Percentiles rank a stretch among this genome's conserved stretches.
Conservation (phyloP, 2,888 invertebrate genomes). For the Amitus sp. region DNA sequence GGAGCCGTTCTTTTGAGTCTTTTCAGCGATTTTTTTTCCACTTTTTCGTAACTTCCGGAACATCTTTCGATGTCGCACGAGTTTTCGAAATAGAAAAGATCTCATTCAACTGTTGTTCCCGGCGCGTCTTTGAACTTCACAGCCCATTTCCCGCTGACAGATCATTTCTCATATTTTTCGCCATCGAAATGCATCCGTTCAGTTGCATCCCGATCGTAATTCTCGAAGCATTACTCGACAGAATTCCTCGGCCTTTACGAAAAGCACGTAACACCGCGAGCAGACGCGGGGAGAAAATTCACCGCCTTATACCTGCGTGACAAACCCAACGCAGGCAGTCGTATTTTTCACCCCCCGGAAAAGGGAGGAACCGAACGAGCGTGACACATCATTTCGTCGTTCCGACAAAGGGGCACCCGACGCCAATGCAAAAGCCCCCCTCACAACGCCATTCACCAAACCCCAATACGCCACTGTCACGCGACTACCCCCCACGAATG, state of each 20-base stretch:
- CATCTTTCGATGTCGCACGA: neutral
- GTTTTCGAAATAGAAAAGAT: conserved; percentile 24
- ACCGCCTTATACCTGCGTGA: conserved; percentile 39
- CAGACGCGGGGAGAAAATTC: neutral
- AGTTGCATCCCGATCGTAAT: conserved; percentile 48
- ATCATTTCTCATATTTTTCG: conserved; percentile 69
- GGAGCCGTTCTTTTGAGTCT: too few relatives aligned
- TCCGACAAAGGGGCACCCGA: conserved; percentile 36
- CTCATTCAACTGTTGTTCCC: conserved; percentile 44
- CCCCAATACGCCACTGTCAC: too few relatives aligned
- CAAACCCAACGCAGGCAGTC: conserved; percentile 44
- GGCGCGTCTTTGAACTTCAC: conserved; percentile 48
- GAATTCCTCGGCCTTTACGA: conserved; percentile 41
- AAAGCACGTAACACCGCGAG: conserved; percentile 3
- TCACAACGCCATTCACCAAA: conserved; percentile 34
- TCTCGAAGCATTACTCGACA: conserved; percentile 58
- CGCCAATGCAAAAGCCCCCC: conserved; percentile 16
- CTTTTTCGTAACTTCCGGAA: too few relatives aligned
- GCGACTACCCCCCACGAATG: too few relatives aligned
- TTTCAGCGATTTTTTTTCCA: too few relatives aligned
- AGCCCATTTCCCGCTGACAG: conserved; percentile 54
- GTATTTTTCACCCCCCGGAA: conserved; percentile 37
- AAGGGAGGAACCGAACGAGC: conserved; percentile 35
- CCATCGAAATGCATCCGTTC: conserved; percentile 39
- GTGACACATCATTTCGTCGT: conserved; percentile 48